Conservation (phyloP, 2,888 invertebrate genomes). For the Phortica magna region DNA sequence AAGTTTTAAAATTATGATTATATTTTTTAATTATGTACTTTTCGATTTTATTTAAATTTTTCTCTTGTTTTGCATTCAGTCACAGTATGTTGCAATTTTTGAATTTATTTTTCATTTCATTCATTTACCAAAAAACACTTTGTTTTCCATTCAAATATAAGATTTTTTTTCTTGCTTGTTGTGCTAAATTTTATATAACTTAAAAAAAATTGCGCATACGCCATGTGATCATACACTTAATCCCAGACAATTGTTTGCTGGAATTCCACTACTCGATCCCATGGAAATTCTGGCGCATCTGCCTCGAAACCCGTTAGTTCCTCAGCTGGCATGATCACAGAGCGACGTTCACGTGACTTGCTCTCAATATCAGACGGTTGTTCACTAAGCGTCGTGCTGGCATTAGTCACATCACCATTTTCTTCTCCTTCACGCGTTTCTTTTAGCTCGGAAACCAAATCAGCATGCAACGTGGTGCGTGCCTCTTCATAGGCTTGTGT, state of each 20-base stretch:
- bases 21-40: slow-evolving; percentile 12
- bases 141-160: slow-evolving; percentile 6
- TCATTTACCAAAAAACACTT: background rate
- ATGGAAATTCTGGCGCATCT: slow-evolving; percentile 85
- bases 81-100: slow-evolving; percentile 64
- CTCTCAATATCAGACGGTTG: slow-evolving; percentile 8
- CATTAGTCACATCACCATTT: slow-evolving; percentile 28
- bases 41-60: slow-evolving; percentile 15
- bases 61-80: slow-evolving; percentile 58
- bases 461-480: slow-evolving; percentile 62
- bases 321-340: slow-evolving; percentile 56
- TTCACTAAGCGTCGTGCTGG: background rate
- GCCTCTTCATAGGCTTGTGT: slow-evolving; percentile 59
- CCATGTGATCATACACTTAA: slow-evolving; percentile 58
- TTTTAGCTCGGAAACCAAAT: slow-evolving; percentile 22
- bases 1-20: slow-evolving; percentile 27
- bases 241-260: slow-evolving; percentile 85
- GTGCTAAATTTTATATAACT: slow-evolving; percentile 26
- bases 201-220: slow-evolving; percentile 21
- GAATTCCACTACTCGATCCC: slow-evolving; percentile 87
- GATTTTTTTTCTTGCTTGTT: slow-evolving; percentile 12
- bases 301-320: slow-evolving; percentile 61
- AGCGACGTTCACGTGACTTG: slow-evolving; percentile 56
- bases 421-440: slow-evolving; percentile 34
- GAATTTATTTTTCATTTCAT: slow-evolving; percentile 25